Evolutionary conservation across 92 coral and sea anemone genomes (phyloP).

Genomic region (Scolanthus callimorphus): DNA sequence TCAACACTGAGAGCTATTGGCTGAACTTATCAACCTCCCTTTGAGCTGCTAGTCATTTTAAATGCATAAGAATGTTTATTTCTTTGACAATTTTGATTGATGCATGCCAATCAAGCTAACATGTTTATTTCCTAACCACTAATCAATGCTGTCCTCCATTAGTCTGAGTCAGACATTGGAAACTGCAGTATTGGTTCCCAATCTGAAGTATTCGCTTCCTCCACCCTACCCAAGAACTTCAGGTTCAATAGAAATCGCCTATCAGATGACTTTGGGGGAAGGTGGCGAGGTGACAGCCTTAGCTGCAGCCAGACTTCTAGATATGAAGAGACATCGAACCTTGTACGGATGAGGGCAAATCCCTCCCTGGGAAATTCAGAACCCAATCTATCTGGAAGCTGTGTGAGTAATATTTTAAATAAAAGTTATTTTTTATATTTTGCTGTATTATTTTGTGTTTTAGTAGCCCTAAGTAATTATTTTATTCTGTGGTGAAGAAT

Average conservation of each 20-base stretch:
- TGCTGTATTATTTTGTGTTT: too few relatives aligned
- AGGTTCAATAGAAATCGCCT: conserved; percentile 66
- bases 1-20: too few relatives aligned
- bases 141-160: neutral
- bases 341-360: conserved; percentile 91
- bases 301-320: conserved; percentile 58
- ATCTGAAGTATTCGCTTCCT: conserved; percentile 80
- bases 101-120: neutral
- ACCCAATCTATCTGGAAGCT: conserved; percentile 89
- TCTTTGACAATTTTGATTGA: too few relatives aligned
- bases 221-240: conserved; percentile 91
- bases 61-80: too few relatives aligned
- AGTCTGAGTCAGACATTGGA: conserved; percentile 75
- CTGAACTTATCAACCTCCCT: too few relatives aligned
- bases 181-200: conserved; percentile 76
- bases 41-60: too few relatives aligned
- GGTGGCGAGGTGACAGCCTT: conserved; percentile 73
- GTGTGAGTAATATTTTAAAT: conserved; percentile 94
- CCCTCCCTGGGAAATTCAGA: conserved; percentile 92
- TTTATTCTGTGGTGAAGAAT: too few relatives aligned
- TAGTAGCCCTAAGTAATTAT: too few relatives aligned
- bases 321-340: conserved; percentile 82
- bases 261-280: conserved; percentile 73
- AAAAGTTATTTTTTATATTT: too few relatives aligned
- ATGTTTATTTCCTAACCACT: conserved; percentile 10